Evolutionary conservation across 2,113 vertebrate genomes (phyloP).

Genomic region (Dipodomys merriami): DNA sequence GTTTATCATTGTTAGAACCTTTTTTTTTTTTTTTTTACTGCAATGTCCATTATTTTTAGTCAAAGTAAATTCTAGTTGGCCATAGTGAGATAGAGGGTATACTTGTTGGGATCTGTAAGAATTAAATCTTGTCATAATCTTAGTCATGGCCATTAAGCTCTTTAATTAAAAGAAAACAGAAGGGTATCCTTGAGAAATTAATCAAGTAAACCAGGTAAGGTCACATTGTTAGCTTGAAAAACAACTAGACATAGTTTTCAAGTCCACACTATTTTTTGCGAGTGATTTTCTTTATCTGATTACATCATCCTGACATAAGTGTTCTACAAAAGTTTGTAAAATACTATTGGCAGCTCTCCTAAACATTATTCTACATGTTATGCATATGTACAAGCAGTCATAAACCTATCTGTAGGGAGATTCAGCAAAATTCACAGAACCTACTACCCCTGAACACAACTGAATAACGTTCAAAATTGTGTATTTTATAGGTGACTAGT

Average conservation of each 20-base stretch:
- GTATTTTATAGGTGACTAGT: neutral
- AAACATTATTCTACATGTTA: constrained; percentile 1
- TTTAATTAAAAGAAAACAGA: neutral
- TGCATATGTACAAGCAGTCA: neutral
- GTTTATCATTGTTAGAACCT: neutral
- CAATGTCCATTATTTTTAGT: neutral
- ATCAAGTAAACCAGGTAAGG: neutral
- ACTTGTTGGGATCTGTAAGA: neutral
- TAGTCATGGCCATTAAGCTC: neutral
- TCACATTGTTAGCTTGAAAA: neutral
- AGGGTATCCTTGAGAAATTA: neutral
- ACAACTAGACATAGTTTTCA: neutral
- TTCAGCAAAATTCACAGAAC: neutral
- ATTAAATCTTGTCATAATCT: neutral
- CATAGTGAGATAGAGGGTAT: neutral
- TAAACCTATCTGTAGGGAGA: neutral
- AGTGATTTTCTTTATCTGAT: neutral
- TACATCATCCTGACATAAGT: neutral
- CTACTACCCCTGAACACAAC: neutral
- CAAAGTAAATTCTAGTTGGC: neutral
- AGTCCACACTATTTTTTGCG: neutral
- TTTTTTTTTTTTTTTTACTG: too few species aligned
- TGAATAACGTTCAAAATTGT: neutral
- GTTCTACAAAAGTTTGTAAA: constrained; percentile 24
- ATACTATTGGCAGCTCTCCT: neutral